Percentiles rank a stretch among this genome's conserved stretches.
These are phyloP conservation scores for Dendroctonus ponderosae DNA, from an alignment of 1,140 invertebrate genomes.

Conservation along the genomic window DNA sequence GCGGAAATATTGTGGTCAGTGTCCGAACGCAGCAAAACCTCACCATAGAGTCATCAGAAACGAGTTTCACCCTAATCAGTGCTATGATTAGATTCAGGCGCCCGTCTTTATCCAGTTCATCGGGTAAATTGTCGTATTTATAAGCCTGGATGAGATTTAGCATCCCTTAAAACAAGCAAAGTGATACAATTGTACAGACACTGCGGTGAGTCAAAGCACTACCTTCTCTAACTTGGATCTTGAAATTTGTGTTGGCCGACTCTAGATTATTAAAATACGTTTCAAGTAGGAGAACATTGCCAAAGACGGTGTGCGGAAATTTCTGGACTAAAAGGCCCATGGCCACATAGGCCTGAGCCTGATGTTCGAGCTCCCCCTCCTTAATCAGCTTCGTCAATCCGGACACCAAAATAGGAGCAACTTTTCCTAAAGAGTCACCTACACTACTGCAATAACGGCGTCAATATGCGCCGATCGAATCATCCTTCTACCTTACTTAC, in stretches of 20 bases:
- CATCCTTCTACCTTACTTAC: constrained; percentile 54
- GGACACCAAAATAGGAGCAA: constrained; percentile 65
- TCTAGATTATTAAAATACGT: constrained; percentile 66
- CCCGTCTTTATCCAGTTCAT: constrained; percentile 43
- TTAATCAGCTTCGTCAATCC: constrained; percentile 70
- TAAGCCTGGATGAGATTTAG: constrained; percentile 62
- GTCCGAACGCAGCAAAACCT: constrained; percentile 81
- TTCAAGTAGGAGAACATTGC: constrained; percentile 64
- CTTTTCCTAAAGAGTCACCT: constrained; percentile 58
- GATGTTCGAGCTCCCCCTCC: constrained; percentile 61
- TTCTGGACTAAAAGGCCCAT: constrained; percentile 70
- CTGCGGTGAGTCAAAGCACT: neutral
- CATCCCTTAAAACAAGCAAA: constrained; percentile 28
- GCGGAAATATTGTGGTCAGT: constrained; percentile 75
- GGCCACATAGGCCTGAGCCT: constrained; percentile 72
- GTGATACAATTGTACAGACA: neutral
- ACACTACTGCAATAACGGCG: constrained; percentile 58
- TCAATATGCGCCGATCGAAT: neutral
- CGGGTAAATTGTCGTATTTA: constrained; percentile 52
- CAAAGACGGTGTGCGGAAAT: constrained; percentile 67
- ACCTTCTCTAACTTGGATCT: constrained; percentile 43
- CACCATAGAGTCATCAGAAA: constrained; percentile 67
- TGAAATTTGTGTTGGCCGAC: constrained; percentile 54
- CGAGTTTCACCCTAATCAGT: constrained; percentile 61
- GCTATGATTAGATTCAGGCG: constrained; percentile 46